Percentiles rank a stretch among this genome's conserved stretches.
Evolutionary conservation across 2,888 invertebrate species (phyloP).

Genomic region (Megalurothrips usitatus): DNA sequence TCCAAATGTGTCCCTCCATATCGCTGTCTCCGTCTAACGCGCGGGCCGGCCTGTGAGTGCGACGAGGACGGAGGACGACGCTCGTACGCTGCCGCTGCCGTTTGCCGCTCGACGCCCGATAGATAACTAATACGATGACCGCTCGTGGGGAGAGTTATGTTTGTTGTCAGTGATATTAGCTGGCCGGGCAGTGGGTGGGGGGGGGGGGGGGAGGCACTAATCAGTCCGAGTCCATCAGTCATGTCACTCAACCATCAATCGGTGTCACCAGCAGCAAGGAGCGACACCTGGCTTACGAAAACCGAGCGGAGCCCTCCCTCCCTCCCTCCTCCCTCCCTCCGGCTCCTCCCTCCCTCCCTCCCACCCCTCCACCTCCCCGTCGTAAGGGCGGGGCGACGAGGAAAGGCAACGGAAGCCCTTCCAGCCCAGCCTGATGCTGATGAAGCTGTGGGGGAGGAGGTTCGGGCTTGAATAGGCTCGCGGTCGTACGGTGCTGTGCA

Average conservation of each 20-base stretch:
- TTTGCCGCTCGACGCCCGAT: too few species aligned
- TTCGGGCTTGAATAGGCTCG: not conserved
- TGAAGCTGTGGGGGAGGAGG: not conserved
- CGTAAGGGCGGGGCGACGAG: not conserved
- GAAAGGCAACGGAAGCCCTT: not conserved
- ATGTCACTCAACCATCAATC: slow-evolving; percentile 18
- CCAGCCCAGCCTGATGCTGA: too few species aligned
- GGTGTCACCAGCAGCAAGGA: not conserved
- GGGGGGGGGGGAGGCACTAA: not conserved
- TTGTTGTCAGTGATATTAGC: not conserved
- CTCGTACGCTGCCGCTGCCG: too few species aligned
- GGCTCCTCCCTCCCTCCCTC: not conserved
- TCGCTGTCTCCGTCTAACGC: too few species aligned
- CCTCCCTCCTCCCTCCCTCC: not conserved
- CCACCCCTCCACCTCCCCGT: not conserved
- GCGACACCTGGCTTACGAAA: not conserved
- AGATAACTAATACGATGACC: too few species aligned
- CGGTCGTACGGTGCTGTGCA: too few species aligned
- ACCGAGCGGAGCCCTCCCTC: not conserved
- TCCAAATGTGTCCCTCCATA: too few species aligned
- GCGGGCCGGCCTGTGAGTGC: too few species aligned
- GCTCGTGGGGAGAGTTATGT: not conserved
- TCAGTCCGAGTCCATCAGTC: slow-evolving; percentile 6
- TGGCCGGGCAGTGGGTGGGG: not conserved
- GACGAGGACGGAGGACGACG: too few species aligned